Conservation (phyloP, 2,113 vertebrate genomes). For the Hypomesus transpacificus region DNA sequence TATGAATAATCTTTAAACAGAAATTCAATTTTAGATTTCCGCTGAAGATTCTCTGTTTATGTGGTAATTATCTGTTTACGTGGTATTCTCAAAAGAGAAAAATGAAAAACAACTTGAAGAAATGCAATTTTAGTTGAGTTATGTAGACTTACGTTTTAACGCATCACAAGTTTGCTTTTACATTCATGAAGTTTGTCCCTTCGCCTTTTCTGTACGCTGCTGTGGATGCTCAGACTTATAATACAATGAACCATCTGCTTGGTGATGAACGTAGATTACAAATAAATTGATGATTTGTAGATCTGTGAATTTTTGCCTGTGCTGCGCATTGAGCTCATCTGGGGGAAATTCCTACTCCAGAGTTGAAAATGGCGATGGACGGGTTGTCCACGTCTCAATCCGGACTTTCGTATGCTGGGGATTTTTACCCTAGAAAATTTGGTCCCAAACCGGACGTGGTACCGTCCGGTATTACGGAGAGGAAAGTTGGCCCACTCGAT, state of each 20-base stretch:
- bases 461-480: constrained; percentile 74
- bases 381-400: constrained; percentile 70
- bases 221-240: not conserved
- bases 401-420: constrained; percentile 61
- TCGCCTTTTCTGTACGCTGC: not conserved
- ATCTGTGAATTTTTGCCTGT: not conserved
- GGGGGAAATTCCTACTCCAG: constrained; percentile 19
- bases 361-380: constrained; percentile 69
- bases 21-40: too few species aligned
- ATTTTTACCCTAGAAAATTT: constrained; percentile 74
- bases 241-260: not conserved
- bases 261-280: not conserved
- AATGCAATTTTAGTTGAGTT: too few species aligned
- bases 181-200: too few species aligned
- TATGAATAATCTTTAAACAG: too few species aligned
- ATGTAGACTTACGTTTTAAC: too few species aligned
- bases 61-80: too few species aligned
- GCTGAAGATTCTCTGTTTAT: too few species aligned
- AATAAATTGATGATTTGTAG: not conserved
- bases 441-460: constrained; percentile 78
- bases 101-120: too few species aligned
- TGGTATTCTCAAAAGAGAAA: too few species aligned
- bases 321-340: not conserved
- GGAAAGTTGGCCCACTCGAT: constrained; percentile 68
- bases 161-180: too few species aligned